Evolutionary conservation across 1,140 invertebrate species (phyloP).

Genomic region (Anoplophora glabripennis): DNA sequence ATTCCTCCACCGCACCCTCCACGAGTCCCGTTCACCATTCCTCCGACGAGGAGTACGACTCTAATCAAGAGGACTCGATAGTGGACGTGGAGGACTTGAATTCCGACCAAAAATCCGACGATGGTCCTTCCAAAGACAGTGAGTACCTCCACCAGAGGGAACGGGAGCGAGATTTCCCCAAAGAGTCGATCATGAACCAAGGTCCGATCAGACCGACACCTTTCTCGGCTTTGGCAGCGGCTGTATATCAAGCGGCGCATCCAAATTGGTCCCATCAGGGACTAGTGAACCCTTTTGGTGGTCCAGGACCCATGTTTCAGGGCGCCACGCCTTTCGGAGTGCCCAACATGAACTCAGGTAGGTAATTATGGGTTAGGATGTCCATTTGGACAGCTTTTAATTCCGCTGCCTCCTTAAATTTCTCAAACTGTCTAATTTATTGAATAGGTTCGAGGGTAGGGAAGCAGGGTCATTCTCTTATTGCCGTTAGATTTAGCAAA

Average conservation of each 20-base stretch:
- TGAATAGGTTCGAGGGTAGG: too few relatives aligned
- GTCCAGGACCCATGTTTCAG: slow-evolving; percentile 56
- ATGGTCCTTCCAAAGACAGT: slow-evolving; percentile 28
- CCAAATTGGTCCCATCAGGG: slow-evolving; percentile 56
- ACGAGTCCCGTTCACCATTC: slow-evolving; percentile 51
- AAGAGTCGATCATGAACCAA: slow-evolving; percentile 46
- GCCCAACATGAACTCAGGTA: slow-evolving; percentile 59
- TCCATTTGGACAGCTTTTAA: background rate
- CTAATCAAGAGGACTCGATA: slow-evolving; percentile 64
- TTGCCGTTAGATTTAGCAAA: too few relatives aligned
- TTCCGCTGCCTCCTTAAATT: background rate
- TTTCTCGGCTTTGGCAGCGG: slow-evolving; percentile 64
- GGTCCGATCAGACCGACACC: slow-evolving; percentile 64
- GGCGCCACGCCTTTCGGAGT: slow-evolving; percentile 56
- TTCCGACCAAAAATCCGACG: slow-evolving; percentile 48
- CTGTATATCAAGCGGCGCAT: slow-evolving; percentile 49
- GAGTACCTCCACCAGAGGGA: slow-evolving; percentile 31
- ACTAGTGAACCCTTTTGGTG: slow-evolving; percentile 52
- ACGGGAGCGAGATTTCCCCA: slow-evolving; percentile 33
- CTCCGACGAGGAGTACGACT: slow-evolving; percentile 64
- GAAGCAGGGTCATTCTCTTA: too few relatives aligned
- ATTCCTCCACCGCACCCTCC: slow-evolving; percentile 37
- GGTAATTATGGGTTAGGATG: slow-evolving; percentile 27
- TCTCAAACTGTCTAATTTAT: too few relatives aligned
- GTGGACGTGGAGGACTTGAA: slow-evolving; percentile 67